Evolutionary conservation across 2,888 invertebrate species (phyloP), one percentile per base, ranked within the genome.

Genomic region (Epistrophe eligans): DNA sequence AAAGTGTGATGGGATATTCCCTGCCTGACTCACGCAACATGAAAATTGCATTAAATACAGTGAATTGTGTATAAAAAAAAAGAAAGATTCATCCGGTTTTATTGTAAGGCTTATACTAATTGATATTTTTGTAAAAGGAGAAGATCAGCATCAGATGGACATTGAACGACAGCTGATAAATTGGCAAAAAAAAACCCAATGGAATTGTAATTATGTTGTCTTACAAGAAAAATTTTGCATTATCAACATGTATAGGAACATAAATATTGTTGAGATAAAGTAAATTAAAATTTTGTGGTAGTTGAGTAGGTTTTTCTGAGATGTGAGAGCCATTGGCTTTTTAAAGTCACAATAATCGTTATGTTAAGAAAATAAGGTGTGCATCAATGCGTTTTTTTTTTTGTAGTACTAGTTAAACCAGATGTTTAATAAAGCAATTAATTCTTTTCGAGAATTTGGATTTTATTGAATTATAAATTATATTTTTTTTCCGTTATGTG

Each of bases 181-280:
- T 48, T 55, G 32, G 66, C 32, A 19, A 55, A 28, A 52, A 17
- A 24, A 40, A 50, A 15, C 55, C 11, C 48, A n/a, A 45, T 58
- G 32, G 50, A 58, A 77, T 70, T 19, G 48, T 70, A 70, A 77
- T 77, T 77, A 77, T 70, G 57, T 77, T 60, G 77, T 60, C 67
- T 50, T 67, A 67, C 67, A 67, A 32, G 15, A 38, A 50, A 50
- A 38, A 19, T 9, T 35, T 35, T 38, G 35, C 35, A 35, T 38
- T 24, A 19, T 8, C 11, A 45, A 9, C 28, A 38, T n/a, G 15
- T n/a, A 8, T 8, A 15, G n/a, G n/a, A 9, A 35, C 32, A 24
- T 32, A 19, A 19, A 32, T 6, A 35, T 38, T 50, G 35, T 50
- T 9, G 9, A 50, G 50, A 67, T 67, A 50, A 19, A 1, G 38